Base-by-base conservation (phyloP, 2,113 vertebrate genomes). In the Scomber colias region DNA sequence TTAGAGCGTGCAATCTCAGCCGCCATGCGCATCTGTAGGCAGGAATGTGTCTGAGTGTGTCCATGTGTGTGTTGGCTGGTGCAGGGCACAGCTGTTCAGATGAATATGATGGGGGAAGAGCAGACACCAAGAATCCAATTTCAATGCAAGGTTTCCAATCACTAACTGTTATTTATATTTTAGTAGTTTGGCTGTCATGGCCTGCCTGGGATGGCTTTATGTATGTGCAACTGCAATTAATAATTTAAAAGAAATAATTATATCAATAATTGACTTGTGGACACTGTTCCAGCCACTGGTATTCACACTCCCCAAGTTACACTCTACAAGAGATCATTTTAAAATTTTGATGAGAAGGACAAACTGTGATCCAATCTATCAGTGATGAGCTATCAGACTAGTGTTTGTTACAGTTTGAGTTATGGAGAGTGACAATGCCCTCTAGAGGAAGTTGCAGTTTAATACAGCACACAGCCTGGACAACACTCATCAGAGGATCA, bases 11-110 rank as follows among this genome's bases (percentile, higher is more conserved):
- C 83, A 72, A 84, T 91, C 90, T 88, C 57, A 86, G 71, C 63
- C 84, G 61, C 64, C 79, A 84, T 60, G 57, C 56, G 55, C 59
- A 77, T 90, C 77, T 86, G 78, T 59, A 70, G 55, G 68, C 51
- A 62, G 45, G 64, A 45, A 49, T 67, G 76, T 65, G 74, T 63
- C 16, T 65, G 19, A 46, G 55, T 13, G 68, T 57, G 16, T 60
- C 9, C 35, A 11, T 68, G 31, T 84, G 44, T 72, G 48, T 56
- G 27, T 70, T 85, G 81, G 73, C 75, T 50, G 63, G 63, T 19
- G 30, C 50, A 35, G 76, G 81, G 56, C 74, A 64, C 91, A 94
- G 90, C 83, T 93, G 91, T 79, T 87, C 80, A 77, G 19, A 85
- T 85, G 77, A 75, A 91, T 90, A 85, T 85, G 72, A 86, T 77